Conservation (phyloP, 2,113 vertebrate genomes). For the Dolichotis patagonum region DNA sequence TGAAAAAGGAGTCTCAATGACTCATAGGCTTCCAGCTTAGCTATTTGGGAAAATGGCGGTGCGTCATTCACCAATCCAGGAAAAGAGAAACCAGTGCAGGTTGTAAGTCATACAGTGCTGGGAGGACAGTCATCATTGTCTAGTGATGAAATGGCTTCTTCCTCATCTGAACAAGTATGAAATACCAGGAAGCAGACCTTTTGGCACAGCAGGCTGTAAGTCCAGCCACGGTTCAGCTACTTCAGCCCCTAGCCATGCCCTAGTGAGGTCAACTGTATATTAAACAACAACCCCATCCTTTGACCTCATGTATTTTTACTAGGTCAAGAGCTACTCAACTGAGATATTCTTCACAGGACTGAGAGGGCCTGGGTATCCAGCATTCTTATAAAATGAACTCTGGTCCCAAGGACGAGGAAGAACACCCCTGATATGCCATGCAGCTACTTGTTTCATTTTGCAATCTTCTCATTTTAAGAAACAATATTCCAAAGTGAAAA, state of each 20-base stretch:
- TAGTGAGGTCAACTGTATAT: neutral
- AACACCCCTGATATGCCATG: neutral
- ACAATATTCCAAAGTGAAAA: neutral
- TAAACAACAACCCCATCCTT: neutral
- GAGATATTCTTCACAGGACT: neutral
- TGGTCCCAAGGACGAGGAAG: neutral
- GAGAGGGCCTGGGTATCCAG: neutral
- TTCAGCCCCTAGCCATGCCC: neutral
- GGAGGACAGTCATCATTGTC: neutral
- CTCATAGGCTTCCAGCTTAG: no score
- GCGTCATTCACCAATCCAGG: neutral
- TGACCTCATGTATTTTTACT: no score
- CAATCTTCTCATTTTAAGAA: neutral
- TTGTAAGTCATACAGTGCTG: rapidly evolving
- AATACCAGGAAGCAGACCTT: neutral
- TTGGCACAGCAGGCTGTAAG: neutral
- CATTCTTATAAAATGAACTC: neutral
- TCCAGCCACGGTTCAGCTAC: rapidly evolving
- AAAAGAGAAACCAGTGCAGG: no score
- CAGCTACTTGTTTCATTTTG: neutral
- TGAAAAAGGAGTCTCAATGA: neutral
- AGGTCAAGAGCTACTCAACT: neutral
- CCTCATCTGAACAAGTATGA: neutral
- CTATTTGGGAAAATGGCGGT: no score
- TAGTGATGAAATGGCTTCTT: neutral